phyloP scores from a whole-genome alignment of 2,888 invertebrate species.

The Fabriciana adippe region DNA sequence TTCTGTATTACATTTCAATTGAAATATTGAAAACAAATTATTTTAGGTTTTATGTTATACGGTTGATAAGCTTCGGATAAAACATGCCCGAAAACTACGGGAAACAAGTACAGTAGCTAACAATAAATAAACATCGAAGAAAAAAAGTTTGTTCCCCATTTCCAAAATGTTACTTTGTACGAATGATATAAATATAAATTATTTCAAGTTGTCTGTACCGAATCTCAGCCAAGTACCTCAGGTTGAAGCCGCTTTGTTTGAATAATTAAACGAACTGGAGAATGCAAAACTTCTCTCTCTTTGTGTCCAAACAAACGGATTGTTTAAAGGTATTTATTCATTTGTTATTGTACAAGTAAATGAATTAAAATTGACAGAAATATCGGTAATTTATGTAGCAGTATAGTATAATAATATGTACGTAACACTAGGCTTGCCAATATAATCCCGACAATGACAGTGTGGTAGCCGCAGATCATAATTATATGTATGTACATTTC shows the following conservation, averaged over 20 bases:
- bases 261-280: conserved; percentile 19
- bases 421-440: conserved; percentile 12
- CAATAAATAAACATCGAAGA: not conserved
- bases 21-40: too few relatives aligned
- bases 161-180: not conserved
- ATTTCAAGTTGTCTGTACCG: conserved; percentile 11
- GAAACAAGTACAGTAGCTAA: too few relatives aligned
- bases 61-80: too few relatives aligned
- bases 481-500: conserved; percentile 22
- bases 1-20: too few relatives aligned
- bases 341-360: not conserved
- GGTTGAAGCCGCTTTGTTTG: conserved; percentile 16
- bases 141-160: not conserved
- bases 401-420: conserved; percentile 23
- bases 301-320: conserved; percentile 11
- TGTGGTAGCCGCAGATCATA: conserved; percentile 18
- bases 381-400: conserved; percentile 8
- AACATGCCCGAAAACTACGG: too few relatives aligned
- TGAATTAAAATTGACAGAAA: conserved; percentile 7
- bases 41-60: too few relatives aligned
- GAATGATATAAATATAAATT: not conserved
- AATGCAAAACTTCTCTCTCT: conserved; percentile 19
- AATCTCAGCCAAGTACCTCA: conserved; percentile 16
- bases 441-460: conserved; percentile 25
- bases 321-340: conserved; percentile 15